Evolutionary conservation across 1,140 invertebrate species (phyloP).

Genomic region (Octopus bimaculoides): DNA sequence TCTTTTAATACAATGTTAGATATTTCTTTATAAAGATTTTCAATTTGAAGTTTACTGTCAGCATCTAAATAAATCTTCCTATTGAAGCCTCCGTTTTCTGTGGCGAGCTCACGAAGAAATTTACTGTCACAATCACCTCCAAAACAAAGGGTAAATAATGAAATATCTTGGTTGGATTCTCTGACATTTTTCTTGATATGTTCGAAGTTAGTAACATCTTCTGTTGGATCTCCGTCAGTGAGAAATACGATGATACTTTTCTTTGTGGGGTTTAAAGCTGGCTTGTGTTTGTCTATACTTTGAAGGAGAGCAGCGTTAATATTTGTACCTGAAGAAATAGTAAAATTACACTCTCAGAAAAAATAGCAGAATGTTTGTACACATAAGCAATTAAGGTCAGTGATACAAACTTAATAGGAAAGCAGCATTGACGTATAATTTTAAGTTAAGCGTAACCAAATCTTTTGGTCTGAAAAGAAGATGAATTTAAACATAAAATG

Average conservation of each 20-base stretch:
- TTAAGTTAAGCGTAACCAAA: no score
- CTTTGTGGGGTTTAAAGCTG: neutral
- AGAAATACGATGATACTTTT: constrained; percentile 68
- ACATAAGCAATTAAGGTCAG: no score
- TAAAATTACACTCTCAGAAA: no score
- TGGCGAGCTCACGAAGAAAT: constrained; percentile 66
- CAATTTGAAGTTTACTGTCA: constrained; percentile 69
- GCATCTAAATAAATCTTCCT: constrained; percentile 73
- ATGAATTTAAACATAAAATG: no score
- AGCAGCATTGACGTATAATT: no score
- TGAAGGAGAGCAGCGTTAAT: constrained; percentile 64
- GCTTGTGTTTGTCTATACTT: constrained; percentile 59
- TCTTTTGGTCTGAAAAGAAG: no score
- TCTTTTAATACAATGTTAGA: constrained; percentile 68
- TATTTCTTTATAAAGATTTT: constrained; percentile 71
- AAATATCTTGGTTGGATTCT: constrained; percentile 26
- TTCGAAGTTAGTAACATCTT: constrained; percentile 61
- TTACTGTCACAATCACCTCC: constrained; percentile 69
- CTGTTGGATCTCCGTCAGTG: constrained; percentile 72
- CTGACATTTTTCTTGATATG: constrained; percentile 60
- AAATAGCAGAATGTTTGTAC: no score
- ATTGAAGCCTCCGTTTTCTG: constrained; percentile 69
- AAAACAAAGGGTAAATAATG: constrained; percentile 70
- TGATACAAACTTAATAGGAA: no score
- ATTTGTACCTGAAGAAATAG: constrained; percentile 55